These are phyloP conservation scores for Daphoenositta chrysoptera DNA, from an alignment of 2,113 vertebrate genomes.

Conservation along the genomic window DNA sequence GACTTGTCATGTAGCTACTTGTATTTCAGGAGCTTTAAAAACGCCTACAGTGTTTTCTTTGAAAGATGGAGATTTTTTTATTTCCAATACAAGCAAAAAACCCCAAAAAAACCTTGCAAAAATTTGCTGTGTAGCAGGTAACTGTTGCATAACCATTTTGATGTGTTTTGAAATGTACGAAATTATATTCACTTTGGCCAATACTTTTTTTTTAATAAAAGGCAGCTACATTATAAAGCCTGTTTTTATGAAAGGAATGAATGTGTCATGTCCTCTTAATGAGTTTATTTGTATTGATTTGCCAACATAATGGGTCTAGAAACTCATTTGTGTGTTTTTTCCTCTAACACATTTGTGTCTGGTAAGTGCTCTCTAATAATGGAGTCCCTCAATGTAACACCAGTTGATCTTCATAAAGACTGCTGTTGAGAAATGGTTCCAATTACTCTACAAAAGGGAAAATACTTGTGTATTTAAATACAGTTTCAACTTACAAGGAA, in stretches of 20 bases:
- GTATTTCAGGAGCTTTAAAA: neutral
- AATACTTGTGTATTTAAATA: neutral
- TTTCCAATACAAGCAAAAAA: neutral
- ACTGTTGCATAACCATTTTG: neutral
- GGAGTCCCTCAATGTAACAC: rapidly evolving
- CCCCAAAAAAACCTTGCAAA: neutral
- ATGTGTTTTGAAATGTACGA: neutral
- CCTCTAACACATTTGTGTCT: neutral
- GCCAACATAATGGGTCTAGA: neutral
- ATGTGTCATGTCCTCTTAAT: neutral
- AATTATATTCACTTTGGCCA: neutral
- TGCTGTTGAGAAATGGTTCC: neutral
- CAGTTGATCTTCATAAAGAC: neutral
- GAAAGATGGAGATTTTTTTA: neutral
- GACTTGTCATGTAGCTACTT: neutral
- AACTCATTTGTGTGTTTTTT: neutral
- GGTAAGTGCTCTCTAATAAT: neutral
- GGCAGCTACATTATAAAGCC: neutral
- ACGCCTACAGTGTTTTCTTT: neutral
- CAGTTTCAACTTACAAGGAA: neutral
- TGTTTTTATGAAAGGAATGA: neutral
- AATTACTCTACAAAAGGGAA: neutral
- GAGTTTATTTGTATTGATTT: neutral
- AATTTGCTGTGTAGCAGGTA: neutral
- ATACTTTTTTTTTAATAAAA: neutral